phyloP scores from a whole-genome alignment of 2,888 invertebrate species.

The Drosophila trichaetosa region DNA sequence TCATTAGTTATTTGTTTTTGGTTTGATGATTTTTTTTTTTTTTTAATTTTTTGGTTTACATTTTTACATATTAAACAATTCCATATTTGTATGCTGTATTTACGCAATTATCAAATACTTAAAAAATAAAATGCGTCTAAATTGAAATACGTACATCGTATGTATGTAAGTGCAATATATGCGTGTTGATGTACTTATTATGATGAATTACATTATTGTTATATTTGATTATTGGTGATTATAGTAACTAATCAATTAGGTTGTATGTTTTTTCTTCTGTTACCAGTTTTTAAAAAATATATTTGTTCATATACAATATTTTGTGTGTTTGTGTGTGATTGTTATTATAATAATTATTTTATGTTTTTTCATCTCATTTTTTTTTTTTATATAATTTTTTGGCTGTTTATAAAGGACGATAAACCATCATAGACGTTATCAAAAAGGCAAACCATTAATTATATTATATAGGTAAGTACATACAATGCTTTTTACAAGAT shows the following conservation, averaged over 20 bases:
- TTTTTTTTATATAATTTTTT: constrained; percentile 23
- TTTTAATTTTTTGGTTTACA: constrained; percentile 14
- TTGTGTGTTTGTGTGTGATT: constrained; percentile 7
- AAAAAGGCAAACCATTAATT: constrained; percentile 72
- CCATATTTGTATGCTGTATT: constrained; percentile 43
- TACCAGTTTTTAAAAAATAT: constrained; percentile 63
- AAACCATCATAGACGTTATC: constrained; percentile 74
- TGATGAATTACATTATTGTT: constrained; percentile 34
- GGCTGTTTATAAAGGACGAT: constrained; percentile 64
- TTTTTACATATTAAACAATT: constrained; percentile 65
- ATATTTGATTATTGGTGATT: constrained; percentile 49
- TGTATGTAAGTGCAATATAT: constrained; percentile 36
- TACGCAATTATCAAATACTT: constrained; percentile 71
- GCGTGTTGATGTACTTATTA: constrained; percentile 28
- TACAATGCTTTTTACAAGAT: constrained; percentile 66
- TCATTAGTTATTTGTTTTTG: constrained; percentile 44
- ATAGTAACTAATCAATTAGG: constrained; percentile 60
- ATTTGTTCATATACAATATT: constrained; percentile 51
- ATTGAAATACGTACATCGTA: constrained; percentile 58
- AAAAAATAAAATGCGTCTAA: constrained; percentile 79
- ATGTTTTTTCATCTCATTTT: constrained; percentile 13
- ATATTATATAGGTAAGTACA: constrained; percentile 58
- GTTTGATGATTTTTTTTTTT: constrained; percentile 8
- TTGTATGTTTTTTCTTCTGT: constrained; percentile 24
- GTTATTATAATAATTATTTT: constrained; percentile 26